Evolutionary conservation across 2,113 vertebrate genomes (phyloP).

Genomic region (Lagopus muta): DNA sequence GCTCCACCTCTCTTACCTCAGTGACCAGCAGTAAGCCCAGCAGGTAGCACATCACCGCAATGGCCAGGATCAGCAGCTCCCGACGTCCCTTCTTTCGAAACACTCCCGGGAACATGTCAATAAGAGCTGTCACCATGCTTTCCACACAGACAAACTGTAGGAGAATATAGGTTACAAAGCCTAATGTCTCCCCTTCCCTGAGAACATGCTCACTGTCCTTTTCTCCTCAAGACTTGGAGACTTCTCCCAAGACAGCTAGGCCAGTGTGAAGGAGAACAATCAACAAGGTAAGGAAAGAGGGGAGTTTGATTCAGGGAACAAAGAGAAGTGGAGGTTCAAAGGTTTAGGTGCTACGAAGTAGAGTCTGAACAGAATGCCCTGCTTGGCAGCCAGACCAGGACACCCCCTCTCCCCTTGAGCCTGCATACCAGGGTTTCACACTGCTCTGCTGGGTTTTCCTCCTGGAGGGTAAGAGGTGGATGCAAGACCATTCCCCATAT

Average conservation of each 20-base stretch:
- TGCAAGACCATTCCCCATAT: not conserved
- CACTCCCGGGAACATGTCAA: conserved; percentile 86
- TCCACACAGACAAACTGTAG: conserved; percentile 92
- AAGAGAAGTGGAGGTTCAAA: not conserved
- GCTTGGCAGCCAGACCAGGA: not conserved
- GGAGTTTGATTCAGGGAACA: not conserved
- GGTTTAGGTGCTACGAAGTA: not conserved
- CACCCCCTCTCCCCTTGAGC: accelerated
- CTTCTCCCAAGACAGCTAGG: not conserved
- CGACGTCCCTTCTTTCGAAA: conserved; percentile 83
- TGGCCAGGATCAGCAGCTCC: conserved; percentile 85
- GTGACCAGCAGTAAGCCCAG: conserved; percentile 88
- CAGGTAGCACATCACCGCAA: conserved; percentile 83
- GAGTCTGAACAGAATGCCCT: not conserved
- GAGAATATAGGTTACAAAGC: not conserved
- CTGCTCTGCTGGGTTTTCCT: not conserved
- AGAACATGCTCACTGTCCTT: not conserved
- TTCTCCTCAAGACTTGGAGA: not conserved
- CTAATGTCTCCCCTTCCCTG: not conserved
- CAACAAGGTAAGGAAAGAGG: not conserved
- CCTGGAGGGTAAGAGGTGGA: not conserved
- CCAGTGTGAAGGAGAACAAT: not conserved
- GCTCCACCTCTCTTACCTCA: conserved; percentile 77
- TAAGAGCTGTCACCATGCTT: conserved; percentile 88
- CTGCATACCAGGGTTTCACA: not conserved